A percentile compares a stretch with the other conserved stretches of the same genome.
Conservation (phyloP, 2,113 vertebrate genomes). For the Spea multiplicata region DNA sequence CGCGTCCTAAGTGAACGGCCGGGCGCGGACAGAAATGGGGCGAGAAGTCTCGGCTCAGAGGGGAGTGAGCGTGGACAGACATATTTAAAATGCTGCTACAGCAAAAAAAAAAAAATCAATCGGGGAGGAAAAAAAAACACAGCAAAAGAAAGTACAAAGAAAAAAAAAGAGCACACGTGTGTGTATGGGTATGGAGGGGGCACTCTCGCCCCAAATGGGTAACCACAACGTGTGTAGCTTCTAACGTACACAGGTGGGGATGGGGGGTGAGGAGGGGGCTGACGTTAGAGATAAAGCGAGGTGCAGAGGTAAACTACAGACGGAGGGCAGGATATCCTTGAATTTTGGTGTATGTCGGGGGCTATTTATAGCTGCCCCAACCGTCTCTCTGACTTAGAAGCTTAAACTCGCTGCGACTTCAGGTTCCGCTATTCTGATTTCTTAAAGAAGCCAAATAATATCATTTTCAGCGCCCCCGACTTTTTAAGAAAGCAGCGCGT, state of each 20-base stretch:
- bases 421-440: too few species aligned
- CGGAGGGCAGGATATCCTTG: not conserved
- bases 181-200: too few species aligned
- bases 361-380: not conserved
- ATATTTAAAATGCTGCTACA: too few species aligned
- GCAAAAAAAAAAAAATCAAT: not conserved
- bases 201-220: not conserved
- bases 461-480: too few species aligned
- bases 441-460: too few species aligned
- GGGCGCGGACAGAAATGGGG: too few species aligned
- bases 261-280: not conserved
- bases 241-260: constrained; percentile 19
- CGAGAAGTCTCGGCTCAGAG: too few species aligned
- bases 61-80: too few species aligned
- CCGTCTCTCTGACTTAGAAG: too few species aligned
- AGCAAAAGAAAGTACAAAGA: not conserved
- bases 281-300: not conserved
- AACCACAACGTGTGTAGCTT: constrained; percentile 17
- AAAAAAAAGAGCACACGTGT: not conserved
- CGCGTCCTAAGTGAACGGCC: too few species aligned
- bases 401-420: too few species aligned
- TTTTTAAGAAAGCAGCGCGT: too few species aligned
- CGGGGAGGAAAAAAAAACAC: not conserved
- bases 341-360: not conserved
- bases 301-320: not conserved